phyloP scores from a whole-genome alignment of 2,797 vertebrate genomes.

The Margarornis squamiger region DNA sequence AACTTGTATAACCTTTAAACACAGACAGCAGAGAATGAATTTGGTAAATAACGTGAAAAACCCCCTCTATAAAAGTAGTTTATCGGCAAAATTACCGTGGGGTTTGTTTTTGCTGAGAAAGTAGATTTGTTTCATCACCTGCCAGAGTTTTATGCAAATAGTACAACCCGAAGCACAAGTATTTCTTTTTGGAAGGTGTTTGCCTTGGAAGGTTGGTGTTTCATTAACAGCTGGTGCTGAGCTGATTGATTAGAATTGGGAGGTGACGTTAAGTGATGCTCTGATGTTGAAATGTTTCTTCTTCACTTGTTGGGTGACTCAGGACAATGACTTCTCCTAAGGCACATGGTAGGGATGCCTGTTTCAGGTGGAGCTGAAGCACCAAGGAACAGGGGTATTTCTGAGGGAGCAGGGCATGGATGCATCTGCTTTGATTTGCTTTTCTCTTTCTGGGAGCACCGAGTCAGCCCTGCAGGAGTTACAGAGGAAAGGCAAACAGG shows the following conservation, averaged over 20 bases:
- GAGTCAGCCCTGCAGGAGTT: not conserved
- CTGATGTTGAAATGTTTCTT: not conserved
- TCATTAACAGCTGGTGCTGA: not conserved
- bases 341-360: not conserved
- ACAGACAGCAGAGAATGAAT: not conserved
- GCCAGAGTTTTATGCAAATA: slow-evolving; percentile 62
- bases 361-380: not conserved
- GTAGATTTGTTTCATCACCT: slow-evolving; percentile 42
- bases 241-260: slow-evolving; percentile 34
- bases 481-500: not conserved
- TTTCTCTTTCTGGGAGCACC: not conserved
- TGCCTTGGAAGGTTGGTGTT: not conserved
- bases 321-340: not conserved
- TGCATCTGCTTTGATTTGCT: not conserved
- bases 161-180: slow-evolving; percentile 18
- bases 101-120: slow-evolving; percentile 49
- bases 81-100: slow-evolving; percentile 34
- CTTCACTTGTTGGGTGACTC: not conserved
- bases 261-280: not conserved
- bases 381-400: not conserved
- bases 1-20: slow-evolving; percentile 19
- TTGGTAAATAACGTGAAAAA: slow-evolving; percentile 10
- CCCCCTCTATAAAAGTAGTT: not conserved
- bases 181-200: slow-evolving; percentile 16
- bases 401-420: not conserved